Evolutionary conservation across 2,888 invertebrate species (phyloP).

Genomic region (Odontothrips loti): DNA sequence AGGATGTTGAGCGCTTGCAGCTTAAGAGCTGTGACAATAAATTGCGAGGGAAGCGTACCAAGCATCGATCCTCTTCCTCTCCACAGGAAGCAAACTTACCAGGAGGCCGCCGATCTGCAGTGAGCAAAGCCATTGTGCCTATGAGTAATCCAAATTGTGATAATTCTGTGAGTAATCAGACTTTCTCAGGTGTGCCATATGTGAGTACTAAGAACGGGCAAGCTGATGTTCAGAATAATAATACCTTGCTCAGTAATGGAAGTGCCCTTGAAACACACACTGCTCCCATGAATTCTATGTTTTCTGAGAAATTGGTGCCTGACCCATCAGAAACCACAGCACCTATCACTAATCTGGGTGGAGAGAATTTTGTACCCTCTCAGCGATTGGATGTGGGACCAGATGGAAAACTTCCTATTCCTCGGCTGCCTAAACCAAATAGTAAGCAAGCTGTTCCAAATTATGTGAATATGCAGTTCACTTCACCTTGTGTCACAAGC

Average conservation of each 20-base stretch:
- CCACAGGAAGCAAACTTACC: neutral
- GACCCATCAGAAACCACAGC: neutral
- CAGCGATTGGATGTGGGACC: neutral
- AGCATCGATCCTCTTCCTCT: neutral
- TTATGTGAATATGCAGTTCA: neutral
- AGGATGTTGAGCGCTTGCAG: neutral
- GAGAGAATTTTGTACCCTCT: neutral
- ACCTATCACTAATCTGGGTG: neutral
- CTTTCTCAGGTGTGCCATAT: neutral
- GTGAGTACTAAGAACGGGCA: neutral
- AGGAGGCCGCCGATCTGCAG: neutral
- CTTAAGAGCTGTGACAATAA: neutral
- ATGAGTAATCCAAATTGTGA: neutral
- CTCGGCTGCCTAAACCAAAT: constrained; percentile 33
- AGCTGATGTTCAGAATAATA: constrained; percentile 19
- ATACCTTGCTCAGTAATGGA: neutral
- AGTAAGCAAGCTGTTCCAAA: neutral
- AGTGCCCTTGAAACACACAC: neutral
- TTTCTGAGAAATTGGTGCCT: neutral
- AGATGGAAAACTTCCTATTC: constrained; percentile 35
- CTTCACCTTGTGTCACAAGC: neutral
- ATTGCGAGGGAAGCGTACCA: neutral
- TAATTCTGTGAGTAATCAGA: neutral
- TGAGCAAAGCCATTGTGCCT: neutral
- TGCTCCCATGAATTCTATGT: neutral